Base-by-base conservation (phyloP, 2,888 invertebrate genomes). In the Drosophila recens region DNA sequence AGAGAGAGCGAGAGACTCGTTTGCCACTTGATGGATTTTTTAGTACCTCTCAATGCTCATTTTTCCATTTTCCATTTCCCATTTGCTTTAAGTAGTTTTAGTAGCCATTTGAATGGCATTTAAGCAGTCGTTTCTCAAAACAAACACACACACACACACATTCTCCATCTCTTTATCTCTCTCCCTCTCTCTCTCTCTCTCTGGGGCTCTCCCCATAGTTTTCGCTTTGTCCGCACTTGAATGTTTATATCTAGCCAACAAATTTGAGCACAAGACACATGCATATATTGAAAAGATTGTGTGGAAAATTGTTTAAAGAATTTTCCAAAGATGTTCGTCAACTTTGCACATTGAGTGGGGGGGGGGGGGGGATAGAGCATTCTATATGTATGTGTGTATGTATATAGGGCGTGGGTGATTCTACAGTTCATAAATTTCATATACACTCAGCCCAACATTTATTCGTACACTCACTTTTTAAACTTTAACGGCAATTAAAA, bases 101-200 rank as follows among this genome's bases (percentile, higher is more conserved):
- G 83, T 86, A 72, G 64, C 66, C 80, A 85, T 88, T 82, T 69
- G 52, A 63, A 75, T 83, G 87, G 68, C 65, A 78, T 86, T 86
- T 82, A 88, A 80, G 69, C 63, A 70, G 52, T 38, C 71, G 82
- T 80, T 79, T 76, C 62, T 53, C 66, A 80, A 77, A 54, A 79
- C 56, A 68, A 67, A 56, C 34, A 42, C 48, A 20, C 17, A 58
- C 48, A 20, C 17, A 58, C 51, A 42, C 40, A 33, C 38, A 40
- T 13, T 17, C 27, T 38, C 42, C n/a, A 4, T 23, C 56, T 51
- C 30, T 27, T 15, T 53, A 46, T 30, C 40, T 36, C 27, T 23
- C 38, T 36, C n/a, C 4, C 54, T 13, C 34, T 6, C 58, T 45
- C 33, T 3, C 23, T 43, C 34, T 34, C 51, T 20, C 27, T 38